These are phyloP conservation scores for Timandra comae DNA, from an alignment of 2,888 invertebrate genomes.

Conservation along the genomic window DNA sequence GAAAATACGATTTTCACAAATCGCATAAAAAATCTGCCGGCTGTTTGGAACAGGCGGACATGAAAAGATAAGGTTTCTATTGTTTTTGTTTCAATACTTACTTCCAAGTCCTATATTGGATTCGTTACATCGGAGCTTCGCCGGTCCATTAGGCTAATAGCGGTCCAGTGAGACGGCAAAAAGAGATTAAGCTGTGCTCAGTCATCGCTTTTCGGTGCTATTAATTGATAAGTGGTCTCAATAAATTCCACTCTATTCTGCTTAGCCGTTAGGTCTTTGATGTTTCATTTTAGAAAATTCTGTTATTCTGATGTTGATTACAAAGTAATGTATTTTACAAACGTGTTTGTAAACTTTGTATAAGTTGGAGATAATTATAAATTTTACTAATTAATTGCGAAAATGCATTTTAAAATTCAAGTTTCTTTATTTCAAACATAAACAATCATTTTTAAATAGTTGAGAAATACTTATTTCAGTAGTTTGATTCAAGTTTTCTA, in stretches of 20 bases:
- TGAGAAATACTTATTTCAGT: too few relatives aligned
- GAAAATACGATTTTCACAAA: too few relatives aligned
- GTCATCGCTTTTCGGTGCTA: constrained; percentile 57
- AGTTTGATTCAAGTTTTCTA: too few relatives aligned
- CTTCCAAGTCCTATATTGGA: constrained; percentile 40
- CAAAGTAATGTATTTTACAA: too few relatives aligned
- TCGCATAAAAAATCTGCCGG: constrained; percentile 20
- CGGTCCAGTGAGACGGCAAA: constrained; percentile 60
- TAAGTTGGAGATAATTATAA: too few relatives aligned
- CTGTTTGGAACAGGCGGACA: constrained; percentile 19
- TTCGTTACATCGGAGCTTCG: constrained; percentile 39
- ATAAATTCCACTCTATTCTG: constrained; percentile 32
- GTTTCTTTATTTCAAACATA: too few relatives aligned
- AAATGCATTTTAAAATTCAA: too few relatives aligned
- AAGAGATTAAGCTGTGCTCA: constrained; percentile 60
- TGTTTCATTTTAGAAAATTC: not conserved
- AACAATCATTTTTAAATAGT: too few relatives aligned
- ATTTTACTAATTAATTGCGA: too few relatives aligned
- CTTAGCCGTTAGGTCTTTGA: not conserved
- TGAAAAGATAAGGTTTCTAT: constrained; percentile 23
- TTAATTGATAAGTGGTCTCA: constrained; percentile 56
- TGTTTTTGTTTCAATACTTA: constrained; percentile 43
- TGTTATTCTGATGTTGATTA: too few relatives aligned
- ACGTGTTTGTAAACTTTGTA: too few relatives aligned
- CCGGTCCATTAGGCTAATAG: constrained; percentile 65